Evolutionary conservation across 2,888 invertebrate genomes (phyloP), one percentile per base, ranked within the genome.

Genomic region (Caradrina kadenii): DNA sequence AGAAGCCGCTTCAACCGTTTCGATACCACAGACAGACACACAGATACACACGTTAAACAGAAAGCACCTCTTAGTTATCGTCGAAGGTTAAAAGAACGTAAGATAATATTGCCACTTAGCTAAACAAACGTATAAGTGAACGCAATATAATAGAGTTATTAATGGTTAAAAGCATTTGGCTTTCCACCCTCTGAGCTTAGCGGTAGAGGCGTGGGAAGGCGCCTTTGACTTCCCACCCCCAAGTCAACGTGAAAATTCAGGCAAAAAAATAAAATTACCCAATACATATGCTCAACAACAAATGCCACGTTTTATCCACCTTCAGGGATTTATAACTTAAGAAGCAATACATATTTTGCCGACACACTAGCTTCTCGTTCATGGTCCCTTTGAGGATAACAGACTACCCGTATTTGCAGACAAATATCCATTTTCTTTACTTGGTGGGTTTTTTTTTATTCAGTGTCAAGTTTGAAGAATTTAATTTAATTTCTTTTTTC

Each of bases 271-370:
- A 55, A 74, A 79, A 71, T 68, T 65, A 73, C 48, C 21, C 11
- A 59, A 61, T 62, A 58, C 21, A 39, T 53, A 61, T 54, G 50
- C 52, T 64, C 31, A 49, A 62, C 52, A 74, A 55, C 26, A 63
- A 53, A 64, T 59, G 52, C 60, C 19, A 10, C 49, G 22, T 71
- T 76, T 82, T 76, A 80, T 82, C 59, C 63, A 68, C 50, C 80
- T 71, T 63, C 5, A 31, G 82, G 72, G 76, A 76, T 82, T 66
- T 76, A 63, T 70, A 67, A 69, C 61, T 61, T 71, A 26, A 64
- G 45, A 26, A 63, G 62, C 49, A 79, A 66, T 76, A 79, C 53
- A 69, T 69, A 63, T 53, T 55, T 55, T 63, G 65, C 68, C 13
- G 45, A 39, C 31, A 13, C 59, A 55, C 65, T 55, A 58, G 63